These are phyloP conservation scores for Oikopleura dioica DNA, from an alignment of 23 tunicate species.

Conservation along the genomic window DNA sequence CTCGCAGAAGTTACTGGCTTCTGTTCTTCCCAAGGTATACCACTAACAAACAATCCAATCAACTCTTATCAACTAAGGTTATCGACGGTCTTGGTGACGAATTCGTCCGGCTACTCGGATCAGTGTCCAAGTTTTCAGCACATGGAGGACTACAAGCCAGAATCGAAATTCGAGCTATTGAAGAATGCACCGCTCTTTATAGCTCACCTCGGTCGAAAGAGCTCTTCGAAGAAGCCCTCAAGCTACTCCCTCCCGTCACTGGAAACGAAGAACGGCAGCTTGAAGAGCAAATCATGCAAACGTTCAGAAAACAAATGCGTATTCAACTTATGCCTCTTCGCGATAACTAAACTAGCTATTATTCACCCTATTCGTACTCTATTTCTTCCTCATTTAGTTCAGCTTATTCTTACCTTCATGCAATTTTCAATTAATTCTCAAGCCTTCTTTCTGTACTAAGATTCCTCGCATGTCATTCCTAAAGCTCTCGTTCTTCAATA, in stretches of 20 bases:
- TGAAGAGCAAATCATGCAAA: not conserved
- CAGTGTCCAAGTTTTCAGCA: not conserved
- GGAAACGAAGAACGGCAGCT: not conserved
- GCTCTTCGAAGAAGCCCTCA: not conserved
- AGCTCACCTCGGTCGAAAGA: not conserved
- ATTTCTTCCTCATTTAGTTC: no score
- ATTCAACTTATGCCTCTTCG: not conserved
- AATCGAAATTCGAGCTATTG: not conserved
- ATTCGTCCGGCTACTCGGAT: not conserved
- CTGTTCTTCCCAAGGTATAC: not conserved
- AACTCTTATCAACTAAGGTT: not conserved
- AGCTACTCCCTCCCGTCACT: not conserved
- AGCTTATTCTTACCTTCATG: no score
- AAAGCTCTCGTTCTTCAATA: no score
- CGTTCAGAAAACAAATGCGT: not conserved
- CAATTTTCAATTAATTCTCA: no score
- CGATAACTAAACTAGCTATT: no score
- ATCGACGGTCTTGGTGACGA: not conserved
- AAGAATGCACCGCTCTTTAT: not conserved
- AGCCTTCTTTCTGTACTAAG: no score
- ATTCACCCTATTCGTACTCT: no score
- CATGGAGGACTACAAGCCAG: not conserved
- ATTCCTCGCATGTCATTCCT: no score
- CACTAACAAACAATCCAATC: not conserved
- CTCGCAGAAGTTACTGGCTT: not conserved